These are phyloP conservation scores for Crotalus viridis DNA, from an alignment of 2,113 vertebrate genomes.

Conservation along the genomic window DNA sequence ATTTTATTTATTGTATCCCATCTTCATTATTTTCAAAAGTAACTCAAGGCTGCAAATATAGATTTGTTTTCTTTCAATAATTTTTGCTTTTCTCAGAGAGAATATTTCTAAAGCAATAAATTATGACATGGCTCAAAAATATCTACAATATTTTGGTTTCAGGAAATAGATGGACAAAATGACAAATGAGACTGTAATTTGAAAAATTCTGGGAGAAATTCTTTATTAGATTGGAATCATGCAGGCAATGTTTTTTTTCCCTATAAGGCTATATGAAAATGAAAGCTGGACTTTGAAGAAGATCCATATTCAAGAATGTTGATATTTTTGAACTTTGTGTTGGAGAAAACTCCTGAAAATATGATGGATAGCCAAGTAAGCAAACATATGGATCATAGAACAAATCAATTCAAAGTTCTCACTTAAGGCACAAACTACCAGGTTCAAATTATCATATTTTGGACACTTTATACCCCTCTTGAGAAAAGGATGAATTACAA, in stretches of 20 bases:
- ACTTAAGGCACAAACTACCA: not conserved
- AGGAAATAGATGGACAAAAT: not conserved
- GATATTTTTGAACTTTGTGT: not conserved
- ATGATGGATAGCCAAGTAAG: not conserved
- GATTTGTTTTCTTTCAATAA: not conserved
- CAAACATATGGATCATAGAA: not conserved
- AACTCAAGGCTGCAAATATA: not conserved
- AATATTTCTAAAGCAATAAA: not conserved
- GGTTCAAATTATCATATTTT: not conserved
- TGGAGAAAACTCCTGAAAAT: not conserved
- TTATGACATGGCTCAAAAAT: not conserved
- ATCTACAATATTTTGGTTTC: not conserved
- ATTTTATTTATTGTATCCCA: not conserved
- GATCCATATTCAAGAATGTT: not conserved
- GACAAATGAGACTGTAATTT: not conserved
- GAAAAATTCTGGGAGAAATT: not conserved
- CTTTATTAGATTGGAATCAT: not conserved
- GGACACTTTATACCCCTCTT: not conserved
- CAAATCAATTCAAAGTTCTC: not conserved
- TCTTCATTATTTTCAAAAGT: not conserved
- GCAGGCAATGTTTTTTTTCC: not conserved
- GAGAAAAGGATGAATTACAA: not conserved
- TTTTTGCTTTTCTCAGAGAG: not conserved
- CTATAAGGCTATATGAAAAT: not conserved
- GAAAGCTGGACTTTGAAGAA: not conserved